A percentile compares a stretch with the other conserved stretches of the same genome.
These are phyloP conservation scores for Baronia brevicornis DNA, from an alignment of 2,888 invertebrate genomes.

Conservation along the genomic window DNA sequence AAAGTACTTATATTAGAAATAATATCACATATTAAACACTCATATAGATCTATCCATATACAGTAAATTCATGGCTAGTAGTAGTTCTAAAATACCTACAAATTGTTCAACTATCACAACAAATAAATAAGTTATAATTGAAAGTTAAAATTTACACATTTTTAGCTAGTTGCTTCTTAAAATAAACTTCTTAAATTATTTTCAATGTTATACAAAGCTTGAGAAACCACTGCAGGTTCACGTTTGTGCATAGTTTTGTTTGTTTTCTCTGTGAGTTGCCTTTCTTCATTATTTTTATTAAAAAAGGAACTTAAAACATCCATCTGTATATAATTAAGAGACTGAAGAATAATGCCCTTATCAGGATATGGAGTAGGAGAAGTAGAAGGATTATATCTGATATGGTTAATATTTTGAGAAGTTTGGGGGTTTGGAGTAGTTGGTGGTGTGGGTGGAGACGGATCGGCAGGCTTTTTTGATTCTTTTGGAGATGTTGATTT, in stretches of 20 bases:
- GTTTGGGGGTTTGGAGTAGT: constrained; percentile 22
- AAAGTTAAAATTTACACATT: constrained; percentile 16
- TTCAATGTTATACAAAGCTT: constrained; percentile 56
- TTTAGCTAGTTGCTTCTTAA: constrained; percentile 28
- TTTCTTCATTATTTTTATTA: constrained; percentile 27
- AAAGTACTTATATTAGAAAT: no score
- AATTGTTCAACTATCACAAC: constrained; percentile 12
- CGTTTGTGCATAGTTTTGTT: constrained; percentile 27
- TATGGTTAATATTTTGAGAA: constrained; percentile 22
- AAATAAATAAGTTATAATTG: constrained; percentile 22
- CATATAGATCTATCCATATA: no score
- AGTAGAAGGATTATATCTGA: constrained; percentile 21
- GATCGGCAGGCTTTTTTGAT: constrained; percentile 21
- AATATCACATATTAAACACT: no score
- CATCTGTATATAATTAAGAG: constrained; percentile 69
- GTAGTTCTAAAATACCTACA: constrained; percentile 14
- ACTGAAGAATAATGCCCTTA: constrained; percentile 58
- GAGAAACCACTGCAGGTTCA: constrained; percentile 49
- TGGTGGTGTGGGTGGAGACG: constrained; percentile 21
- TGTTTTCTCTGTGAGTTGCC: constrained; percentile 27
- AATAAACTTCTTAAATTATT: constrained; percentile 64
- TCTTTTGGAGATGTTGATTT: constrained; percentile 32
- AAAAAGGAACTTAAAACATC: constrained; percentile 64
- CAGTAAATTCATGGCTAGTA: no score
- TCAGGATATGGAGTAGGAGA: constrained; percentile 57